Percentiles rank a stretch among this genome's conserved stretches.
These are phyloP conservation scores for Delphinus delphis DNA, from an alignment of 2,113 vertebrate species.

Conservation along the genomic window DNA sequence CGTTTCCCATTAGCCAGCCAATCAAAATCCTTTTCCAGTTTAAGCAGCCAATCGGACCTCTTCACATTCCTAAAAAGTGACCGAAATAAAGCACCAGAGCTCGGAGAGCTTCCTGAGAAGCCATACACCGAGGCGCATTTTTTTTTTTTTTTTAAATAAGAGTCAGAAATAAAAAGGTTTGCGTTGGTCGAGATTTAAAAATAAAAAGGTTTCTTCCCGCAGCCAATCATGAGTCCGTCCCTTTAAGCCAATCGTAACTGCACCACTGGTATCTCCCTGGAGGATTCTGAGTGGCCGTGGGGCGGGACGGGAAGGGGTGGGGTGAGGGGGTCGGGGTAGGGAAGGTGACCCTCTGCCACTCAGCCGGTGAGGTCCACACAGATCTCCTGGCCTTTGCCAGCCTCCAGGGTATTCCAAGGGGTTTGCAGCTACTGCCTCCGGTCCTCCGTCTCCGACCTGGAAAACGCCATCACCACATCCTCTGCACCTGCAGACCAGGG, in stretches of 20 bases:
- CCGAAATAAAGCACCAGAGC: slow-evolving; percentile 86
- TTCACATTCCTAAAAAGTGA: slow-evolving; percentile 81
- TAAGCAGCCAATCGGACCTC: slow-evolving; percentile 80
- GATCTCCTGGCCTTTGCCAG: slow-evolving; percentile 75
- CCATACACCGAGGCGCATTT: slow-evolving; percentile 66
- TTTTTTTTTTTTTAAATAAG: slow-evolving; percentile 38
- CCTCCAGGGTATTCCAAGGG: slow-evolving; percentile 62
- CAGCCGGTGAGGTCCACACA: slow-evolving; percentile 71
- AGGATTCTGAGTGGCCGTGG: slow-evolving; percentile 71
- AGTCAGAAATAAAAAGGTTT: slow-evolving; percentile 80
- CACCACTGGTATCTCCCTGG: slow-evolving; percentile 69
- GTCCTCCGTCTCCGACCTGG: slow-evolving; percentile 97
- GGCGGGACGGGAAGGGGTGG: slow-evolving; percentile 48
- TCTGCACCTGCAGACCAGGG: slow-evolving; percentile 91
- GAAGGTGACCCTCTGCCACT: slow-evolving; percentile 76
- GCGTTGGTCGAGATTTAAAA: slow-evolving; percentile 84
- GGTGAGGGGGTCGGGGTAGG: slow-evolving; percentile 48
- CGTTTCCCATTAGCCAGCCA: slow-evolving; percentile 74
- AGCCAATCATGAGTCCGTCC: slow-evolving; percentile 81
- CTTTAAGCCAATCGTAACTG: slow-evolving; percentile 76
- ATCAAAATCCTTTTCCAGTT: slow-evolving; percentile 80
- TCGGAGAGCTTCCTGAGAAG: slow-evolving; percentile 82
- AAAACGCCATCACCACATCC: slow-evolving; percentile 99
- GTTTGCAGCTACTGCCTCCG: slow-evolving; percentile 91
- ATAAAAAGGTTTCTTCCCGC: slow-evolving; percentile 81